Evolutionary conservation across 2,888 invertebrate species (phyloP).

Genomic region (Frankliniella intonsa): DNA sequence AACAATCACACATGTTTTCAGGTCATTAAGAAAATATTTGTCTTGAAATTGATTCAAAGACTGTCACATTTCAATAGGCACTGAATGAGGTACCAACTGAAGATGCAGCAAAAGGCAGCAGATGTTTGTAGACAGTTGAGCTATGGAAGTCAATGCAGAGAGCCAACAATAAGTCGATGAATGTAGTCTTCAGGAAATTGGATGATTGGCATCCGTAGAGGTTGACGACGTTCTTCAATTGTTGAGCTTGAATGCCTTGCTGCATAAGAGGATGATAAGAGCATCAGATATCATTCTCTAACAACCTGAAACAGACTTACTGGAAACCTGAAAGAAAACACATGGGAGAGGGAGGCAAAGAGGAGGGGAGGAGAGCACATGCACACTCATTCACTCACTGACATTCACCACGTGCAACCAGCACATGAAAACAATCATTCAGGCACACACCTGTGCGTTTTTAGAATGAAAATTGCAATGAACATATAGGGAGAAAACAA

Average conservation of each 20-base stretch:
- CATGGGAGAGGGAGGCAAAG: neutral
- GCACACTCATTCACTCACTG: neutral
- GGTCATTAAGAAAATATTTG: neutral
- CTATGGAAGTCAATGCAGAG: conserved; percentile 11
- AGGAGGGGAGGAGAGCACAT: neutral
- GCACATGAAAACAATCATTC: neutral
- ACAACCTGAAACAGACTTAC: conserved; percentile 23
- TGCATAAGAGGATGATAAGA: conserved; percentile 22
- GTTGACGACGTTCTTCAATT: neutral
- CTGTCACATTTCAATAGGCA: neutral
- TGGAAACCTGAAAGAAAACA: conserved; percentile 4
- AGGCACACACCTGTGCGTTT: neutral
- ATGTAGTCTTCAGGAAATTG: neutral
- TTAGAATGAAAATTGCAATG: too few species aligned
- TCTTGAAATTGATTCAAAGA: neutral
- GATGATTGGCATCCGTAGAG: neutral
- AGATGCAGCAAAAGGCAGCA: neutral
- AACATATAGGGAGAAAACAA: neutral
- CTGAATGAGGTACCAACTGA: neutral
- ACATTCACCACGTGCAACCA: neutral
- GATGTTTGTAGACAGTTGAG: neutral
- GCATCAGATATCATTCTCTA: conserved; percentile 22
- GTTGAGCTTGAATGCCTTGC: conserved; percentile 20
- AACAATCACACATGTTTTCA: too few species aligned
- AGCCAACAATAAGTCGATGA: conserved; percentile 1